Evolutionary conservation across 1,140 invertebrate species (phyloP).

Genomic region (Drosophila gunungcola): DNA sequence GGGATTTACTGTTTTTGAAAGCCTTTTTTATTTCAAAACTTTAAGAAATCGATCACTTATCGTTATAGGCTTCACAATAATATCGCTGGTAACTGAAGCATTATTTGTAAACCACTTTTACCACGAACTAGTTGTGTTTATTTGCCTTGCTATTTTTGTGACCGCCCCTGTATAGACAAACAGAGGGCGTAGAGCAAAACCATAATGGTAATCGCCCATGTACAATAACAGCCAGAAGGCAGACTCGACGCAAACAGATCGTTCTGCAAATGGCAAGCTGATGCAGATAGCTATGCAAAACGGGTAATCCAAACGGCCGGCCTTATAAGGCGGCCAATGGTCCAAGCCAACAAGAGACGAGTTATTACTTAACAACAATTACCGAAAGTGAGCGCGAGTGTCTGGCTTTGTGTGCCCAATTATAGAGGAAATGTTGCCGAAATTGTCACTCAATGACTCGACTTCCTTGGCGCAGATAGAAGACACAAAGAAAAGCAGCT

Average conservation of each 20-base stretch:
- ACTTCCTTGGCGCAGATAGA: constrained; percentile 29
- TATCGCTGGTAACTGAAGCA: background rate
- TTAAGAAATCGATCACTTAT: background rate
- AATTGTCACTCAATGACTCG: constrained; percentile 45
- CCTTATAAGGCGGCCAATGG: constrained; percentile 46
- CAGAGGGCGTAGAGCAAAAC: constrained; percentile 41
- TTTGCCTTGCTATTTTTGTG: constrained; percentile 11
- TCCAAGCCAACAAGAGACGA: constrained; percentile 24
- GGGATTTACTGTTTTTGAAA: background rate
- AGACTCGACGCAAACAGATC: constrained; percentile 39
- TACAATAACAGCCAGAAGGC: constrained; percentile 28
- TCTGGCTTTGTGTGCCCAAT: constrained; percentile 38
- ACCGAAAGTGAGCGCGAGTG: constrained; percentile 46
- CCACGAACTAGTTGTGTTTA: background rate
- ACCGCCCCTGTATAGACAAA: constrained; percentile 11
- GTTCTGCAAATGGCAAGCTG: constrained; percentile 49
- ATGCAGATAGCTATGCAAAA: constrained; percentile 37
- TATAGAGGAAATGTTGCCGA: constrained; percentile 49
- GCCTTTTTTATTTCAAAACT: no score
- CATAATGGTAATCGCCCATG: constrained; percentile 60
- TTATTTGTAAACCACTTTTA: background rate
- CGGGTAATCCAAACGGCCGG: constrained; percentile 42
- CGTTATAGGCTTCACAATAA: background rate
- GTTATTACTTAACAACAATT: constrained; percentile 56
- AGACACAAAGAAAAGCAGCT: constrained; percentile 11